Evolutionary conservation across 1,140 invertebrate species (phyloP), one percentile per base, ranked within the genome.

Genomic region (Brachionus paranguensis): DNA sequence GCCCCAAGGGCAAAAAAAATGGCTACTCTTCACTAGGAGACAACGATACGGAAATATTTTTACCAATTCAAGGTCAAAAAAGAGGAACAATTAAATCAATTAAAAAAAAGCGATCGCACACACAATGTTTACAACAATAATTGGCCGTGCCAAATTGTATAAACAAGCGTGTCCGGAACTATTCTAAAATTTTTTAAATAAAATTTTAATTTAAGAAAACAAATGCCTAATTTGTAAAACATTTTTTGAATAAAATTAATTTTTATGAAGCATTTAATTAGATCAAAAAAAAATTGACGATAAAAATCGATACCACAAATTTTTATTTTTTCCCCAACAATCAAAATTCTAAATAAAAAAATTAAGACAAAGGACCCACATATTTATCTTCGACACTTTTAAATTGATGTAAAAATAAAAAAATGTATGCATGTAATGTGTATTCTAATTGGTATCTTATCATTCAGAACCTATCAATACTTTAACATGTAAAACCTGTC

Each of bases 21-120:
- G 72, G 72, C 5, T 76, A 76, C 47, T 76, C 72, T 27, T 47
- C 72, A 14, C 10, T 76, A n/a, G 45, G 72, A 50, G 72, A 76
- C 12, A 76, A 76, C 27, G 72, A 76, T 37, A 76, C 72, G 3
- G 72, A 76, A 50, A 50, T 76, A 76, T 76, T 76, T 33, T 29
- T 76, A 27, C 72, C 72, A 76, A 76, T 76, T 27, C 72, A 76
- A 47, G 72, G 72, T 27, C 72, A 76, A 50, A 76, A 76, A 76
- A 24, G 72, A 50, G 45, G 72, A 8, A 50, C 72, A 27, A 24
- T 76, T n/a, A 50, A 47, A 76, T 20, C 43, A 29, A 27, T 76
- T 20, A 76, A 76, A 12, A 76, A 50, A 24, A 76, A 76, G 27
- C 43, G 43, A 50, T 76, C 72, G 24, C 72, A 76, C 43, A 27